phyloP scores from a whole-genome alignment of 1,140 invertebrate species.

The Leguminivora glycinivorella region DNA sequence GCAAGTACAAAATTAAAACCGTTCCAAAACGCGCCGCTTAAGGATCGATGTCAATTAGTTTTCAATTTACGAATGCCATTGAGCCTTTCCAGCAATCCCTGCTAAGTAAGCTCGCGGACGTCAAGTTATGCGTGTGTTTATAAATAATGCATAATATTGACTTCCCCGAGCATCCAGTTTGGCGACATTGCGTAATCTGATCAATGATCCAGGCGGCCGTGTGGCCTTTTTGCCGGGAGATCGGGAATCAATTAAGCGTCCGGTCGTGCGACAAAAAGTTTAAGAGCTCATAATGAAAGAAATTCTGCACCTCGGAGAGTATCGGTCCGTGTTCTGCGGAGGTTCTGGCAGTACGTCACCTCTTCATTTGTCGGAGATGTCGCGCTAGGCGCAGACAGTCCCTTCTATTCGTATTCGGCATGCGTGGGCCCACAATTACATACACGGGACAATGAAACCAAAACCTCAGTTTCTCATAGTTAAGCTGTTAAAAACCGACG shows the following conservation, averaged over 20 bases:
- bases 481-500: constrained; percentile 75
- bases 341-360: constrained; percentile 35
- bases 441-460: constrained; percentile 64
- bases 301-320: constrained; percentile 26
- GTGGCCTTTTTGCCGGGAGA: constrained; percentile 53
- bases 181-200: constrained; percentile 73
- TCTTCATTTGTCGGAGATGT: constrained; percentile 54
- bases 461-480: constrained; percentile 74
- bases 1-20: constrained; percentile 35
- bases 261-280: constrained; percentile 50
- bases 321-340: background rate
- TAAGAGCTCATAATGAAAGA: constrained; percentile 42
- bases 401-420: constrained; percentile 22
- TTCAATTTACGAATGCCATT: constrained; percentile 27
- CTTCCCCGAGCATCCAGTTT: constrained; percentile 67
- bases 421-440: constrained; percentile 43
- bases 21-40: background rate
- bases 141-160: constrained; percentile 72
- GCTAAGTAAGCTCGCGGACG: constrained; percentile 17
- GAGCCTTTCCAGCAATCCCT: constrained; percentile 25
- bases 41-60: constrained; percentile 28
- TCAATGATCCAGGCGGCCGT: constrained; percentile 67
- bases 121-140: constrained; percentile 52
- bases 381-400: constrained; percentile 31
- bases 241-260: constrained; percentile 69